These are phyloP conservation scores for Chiloscyllium plagiosum DNA, from an alignment of 2,113 vertebrate species.

Conservation along the genomic window DNA sequence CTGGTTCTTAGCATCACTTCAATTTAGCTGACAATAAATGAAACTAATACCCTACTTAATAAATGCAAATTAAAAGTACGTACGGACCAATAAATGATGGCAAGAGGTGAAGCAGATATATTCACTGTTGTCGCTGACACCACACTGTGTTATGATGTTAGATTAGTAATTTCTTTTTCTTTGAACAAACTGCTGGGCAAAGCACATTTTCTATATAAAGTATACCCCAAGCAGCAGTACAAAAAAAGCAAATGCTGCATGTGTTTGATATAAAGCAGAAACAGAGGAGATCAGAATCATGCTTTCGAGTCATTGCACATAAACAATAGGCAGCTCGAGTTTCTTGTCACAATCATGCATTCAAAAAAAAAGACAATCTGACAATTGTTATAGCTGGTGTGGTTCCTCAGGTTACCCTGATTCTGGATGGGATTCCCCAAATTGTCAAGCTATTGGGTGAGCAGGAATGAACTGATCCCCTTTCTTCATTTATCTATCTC, in stretches of 20 bases:
- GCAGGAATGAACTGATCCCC: too few species aligned
- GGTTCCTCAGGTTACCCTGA: too few species aligned
- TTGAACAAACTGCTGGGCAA: background rate
- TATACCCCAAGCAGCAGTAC: background rate
- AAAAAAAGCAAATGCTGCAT: background rate
- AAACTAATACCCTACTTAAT: background rate
- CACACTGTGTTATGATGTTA: background rate
- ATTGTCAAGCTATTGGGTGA: too few species aligned
- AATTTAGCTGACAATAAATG: background rate
- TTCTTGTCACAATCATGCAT: background rate
- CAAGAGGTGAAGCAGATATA: background rate
- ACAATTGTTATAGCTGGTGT: background rate
- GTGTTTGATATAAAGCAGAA: background rate
- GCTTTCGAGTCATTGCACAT: background rate
- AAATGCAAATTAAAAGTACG: background rate
- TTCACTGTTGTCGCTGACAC: background rate
- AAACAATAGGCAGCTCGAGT: background rate
- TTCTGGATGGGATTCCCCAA: too few species aligned
- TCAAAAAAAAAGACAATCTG: background rate
- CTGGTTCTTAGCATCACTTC: background rate
- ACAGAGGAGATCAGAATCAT: background rate
- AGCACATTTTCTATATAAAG: background rate
- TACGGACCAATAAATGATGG: background rate
- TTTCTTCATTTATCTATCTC: too few species aligned
- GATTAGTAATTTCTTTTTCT: background rate